Conservation (phyloP, 2,113 vertebrate genomes). For the Gobiocypris rarus region DNA sequence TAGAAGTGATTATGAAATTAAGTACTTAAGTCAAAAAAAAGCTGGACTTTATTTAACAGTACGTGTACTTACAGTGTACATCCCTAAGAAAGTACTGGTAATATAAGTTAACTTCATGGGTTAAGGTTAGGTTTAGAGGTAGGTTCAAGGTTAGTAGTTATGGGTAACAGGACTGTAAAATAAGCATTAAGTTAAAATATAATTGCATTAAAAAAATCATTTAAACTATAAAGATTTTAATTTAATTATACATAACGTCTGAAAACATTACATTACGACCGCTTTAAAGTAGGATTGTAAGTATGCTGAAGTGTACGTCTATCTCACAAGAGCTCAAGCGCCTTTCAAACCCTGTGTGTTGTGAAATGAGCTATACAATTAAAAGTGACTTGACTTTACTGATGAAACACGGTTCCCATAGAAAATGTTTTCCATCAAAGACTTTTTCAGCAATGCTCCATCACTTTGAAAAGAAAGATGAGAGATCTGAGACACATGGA, state of each 20-base stretch:
- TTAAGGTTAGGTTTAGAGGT: too few relatives aligned
- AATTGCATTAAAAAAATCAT: background rate
- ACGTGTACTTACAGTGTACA: too few relatives aligned
- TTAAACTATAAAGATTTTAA: background rate
- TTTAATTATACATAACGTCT: background rate
- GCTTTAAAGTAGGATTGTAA: background rate
- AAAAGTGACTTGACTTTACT: background rate
- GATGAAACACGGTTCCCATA: background rate
- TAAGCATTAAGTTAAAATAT: background rate
- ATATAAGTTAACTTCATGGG: too few relatives aligned
- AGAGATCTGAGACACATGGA: background rate
- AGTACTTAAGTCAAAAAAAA: background rate
- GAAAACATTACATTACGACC: too few relatives aligned
- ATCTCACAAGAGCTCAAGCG: background rate
- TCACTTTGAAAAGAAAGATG: constrained; percentile 14
- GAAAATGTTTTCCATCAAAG: background rate
- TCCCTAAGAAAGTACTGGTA: too few relatives aligned
- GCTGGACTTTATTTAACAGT: too few relatives aligned
- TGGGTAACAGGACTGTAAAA: too few relatives aligned
- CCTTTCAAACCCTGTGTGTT: background rate
- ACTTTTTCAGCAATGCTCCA: background rate
- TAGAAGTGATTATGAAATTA: background rate
- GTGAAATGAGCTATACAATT: background rate
- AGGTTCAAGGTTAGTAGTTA: too few relatives aligned
- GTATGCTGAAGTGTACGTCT: background rate